A percentile compares a stretch with the other conserved stretches of the same genome.
These are phyloP conservation scores for Aldabrachelys gigantea DNA, from an alignment of 2,113 vertebrate genomes.

Conservation along the genomic window DNA sequence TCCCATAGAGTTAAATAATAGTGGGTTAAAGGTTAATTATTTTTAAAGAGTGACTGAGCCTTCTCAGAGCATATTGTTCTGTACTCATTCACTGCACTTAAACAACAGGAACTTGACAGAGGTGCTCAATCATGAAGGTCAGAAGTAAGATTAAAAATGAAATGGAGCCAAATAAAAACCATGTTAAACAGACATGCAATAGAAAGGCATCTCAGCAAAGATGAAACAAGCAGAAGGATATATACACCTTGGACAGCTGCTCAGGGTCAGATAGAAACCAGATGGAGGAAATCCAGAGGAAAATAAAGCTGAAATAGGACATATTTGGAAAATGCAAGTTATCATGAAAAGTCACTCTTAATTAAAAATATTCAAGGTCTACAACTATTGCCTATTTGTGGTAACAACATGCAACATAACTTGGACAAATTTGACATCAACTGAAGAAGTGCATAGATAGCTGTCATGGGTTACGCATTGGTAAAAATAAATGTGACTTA, in stretches of 20 bases:
- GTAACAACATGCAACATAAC: neutral
- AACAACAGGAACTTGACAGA: neutral
- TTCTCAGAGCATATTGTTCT: neutral
- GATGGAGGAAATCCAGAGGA: conserved; percentile 43
- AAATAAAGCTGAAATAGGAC: conserved; percentile 40
- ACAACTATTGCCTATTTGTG: conserved; percentile 12
- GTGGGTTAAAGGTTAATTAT: neutral
- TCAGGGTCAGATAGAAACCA: conserved; percentile 55
- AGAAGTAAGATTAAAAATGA: conserved; percentile 36
- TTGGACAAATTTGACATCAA: neutral
- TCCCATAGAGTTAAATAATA: neutral
- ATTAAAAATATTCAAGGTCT: neutral
- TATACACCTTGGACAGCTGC: conserved; percentile 70
- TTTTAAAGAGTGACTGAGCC: neutral
- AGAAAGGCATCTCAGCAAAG: conserved; percentile 43
- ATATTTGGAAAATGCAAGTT: conserved; percentile 42
- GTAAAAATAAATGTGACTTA: neutral
- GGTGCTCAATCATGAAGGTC: neutral
- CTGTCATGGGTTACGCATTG: neutral
- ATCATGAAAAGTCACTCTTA: conserved; percentile 45
- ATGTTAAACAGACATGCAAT: neutral
- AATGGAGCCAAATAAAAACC: conserved; percentile 46
- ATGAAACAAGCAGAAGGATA: conserved; percentile 29
- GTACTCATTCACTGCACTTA: neutral
- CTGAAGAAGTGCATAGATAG: neutral